Evolutionary conservation across 2,113 vertebrate species (phyloP).

Genomic region (Garra rufa): DNA sequence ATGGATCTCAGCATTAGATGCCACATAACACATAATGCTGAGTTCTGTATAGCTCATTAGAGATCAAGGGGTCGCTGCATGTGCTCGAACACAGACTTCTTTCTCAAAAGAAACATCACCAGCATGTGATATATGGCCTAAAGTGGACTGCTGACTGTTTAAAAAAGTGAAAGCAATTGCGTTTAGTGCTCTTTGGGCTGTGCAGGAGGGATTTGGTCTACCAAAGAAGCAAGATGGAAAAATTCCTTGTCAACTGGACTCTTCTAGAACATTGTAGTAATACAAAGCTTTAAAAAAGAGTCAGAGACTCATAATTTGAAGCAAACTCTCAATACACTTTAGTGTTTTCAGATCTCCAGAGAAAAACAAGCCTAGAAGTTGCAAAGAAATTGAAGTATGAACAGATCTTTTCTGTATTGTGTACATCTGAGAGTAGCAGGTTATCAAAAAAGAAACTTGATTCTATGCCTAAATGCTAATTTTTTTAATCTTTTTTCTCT

Average conservation of each 20-base stretch:
- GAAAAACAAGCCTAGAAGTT: background rate
- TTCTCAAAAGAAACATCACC: background rate
- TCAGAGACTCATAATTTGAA: background rate
- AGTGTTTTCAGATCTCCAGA: background rate
- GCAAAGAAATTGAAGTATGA: background rate
- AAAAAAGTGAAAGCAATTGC: background rate
- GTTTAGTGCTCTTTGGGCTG: background rate
- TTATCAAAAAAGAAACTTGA: background rate
- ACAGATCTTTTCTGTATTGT: background rate
- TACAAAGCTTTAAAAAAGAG: background rate
- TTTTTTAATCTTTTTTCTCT: background rate
- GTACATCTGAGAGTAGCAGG: background rate
- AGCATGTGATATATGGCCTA: background rate
- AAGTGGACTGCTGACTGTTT: background rate
- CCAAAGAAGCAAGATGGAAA: background rate
- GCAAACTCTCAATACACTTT: background rate
- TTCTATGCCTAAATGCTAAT: background rate
- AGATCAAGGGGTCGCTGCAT: slow-evolving; percentile 21
- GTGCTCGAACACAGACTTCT: background rate
- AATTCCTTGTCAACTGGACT: background rate
- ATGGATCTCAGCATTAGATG: slow-evolving; percentile 13
- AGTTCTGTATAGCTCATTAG: slow-evolving; percentile 22
- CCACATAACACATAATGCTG: background rate
- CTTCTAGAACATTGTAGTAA: background rate
- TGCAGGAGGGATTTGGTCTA: background rate